phyloP scores from a whole-genome alignment of 2,888 invertebrate genomes.

The Drosophila fungiperda region DNA sequence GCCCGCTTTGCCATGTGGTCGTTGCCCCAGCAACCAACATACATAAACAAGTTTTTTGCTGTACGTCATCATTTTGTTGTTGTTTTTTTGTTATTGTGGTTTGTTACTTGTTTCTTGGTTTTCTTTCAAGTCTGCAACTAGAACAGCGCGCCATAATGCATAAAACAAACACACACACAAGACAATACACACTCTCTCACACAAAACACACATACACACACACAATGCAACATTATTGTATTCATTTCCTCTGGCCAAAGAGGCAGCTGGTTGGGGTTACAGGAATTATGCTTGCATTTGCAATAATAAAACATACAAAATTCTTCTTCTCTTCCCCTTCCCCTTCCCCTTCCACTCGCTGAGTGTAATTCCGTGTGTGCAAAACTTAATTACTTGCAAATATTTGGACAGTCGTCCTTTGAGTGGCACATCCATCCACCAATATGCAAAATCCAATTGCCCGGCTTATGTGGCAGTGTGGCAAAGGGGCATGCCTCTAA shows the following conservation, averaged over 20 bases:
- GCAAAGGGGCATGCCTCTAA: constrained; percentile 1
- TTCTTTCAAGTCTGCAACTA: constrained; percentile 54
- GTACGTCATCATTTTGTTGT: constrained; percentile 59
- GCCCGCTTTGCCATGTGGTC: constrained; percentile 64
- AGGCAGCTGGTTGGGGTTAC: background rate
- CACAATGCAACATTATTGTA: constrained; percentile 37
- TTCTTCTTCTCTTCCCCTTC: background rate
- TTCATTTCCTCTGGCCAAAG: constrained; percentile 23
- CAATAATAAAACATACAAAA: constrained; percentile 30
- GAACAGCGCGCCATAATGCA: constrained; percentile 55
- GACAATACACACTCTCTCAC: constrained; percentile 6
- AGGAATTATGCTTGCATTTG: constrained; percentile 46
- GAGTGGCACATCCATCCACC: constrained; percentile 23
- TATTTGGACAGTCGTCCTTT: constrained; percentile 55
- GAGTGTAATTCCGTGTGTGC: constrained; percentile 30
- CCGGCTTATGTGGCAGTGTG: background rate
- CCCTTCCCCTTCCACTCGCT: background rate
- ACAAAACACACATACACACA: constrained; percentile 12
- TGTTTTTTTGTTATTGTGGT: constrained; percentile 18
- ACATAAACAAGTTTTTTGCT: constrained; percentile 73
- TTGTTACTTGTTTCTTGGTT: constrained; percentile 27
- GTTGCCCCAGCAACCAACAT: constrained; percentile 80
- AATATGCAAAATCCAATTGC: constrained; percentile 22
- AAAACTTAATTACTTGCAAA: constrained; percentile 71
- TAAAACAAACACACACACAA: constrained; percentile 28